These are phyloP conservation scores for Rhinatrema bivittatum DNA, from an alignment of 2,797 vertebrate species.

Conservation along the genomic window DNA sequence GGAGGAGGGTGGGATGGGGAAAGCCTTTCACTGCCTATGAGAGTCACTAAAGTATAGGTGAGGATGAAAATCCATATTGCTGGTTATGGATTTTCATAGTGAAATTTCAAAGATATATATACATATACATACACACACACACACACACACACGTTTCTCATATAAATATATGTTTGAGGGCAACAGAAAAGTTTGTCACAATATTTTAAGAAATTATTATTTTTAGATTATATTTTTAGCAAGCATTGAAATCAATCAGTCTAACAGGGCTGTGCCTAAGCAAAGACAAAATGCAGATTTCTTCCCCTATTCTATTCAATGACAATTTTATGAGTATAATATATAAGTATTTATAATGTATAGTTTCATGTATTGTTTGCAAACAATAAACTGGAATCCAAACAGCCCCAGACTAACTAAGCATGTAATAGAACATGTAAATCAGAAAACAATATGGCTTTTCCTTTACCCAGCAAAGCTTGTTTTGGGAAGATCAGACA, in stretches of 20 bases:
- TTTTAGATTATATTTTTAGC: conserved; percentile 46
- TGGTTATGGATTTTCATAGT: conserved; percentile 45
- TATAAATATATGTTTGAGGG: conserved; percentile 34
- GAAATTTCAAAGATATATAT: conserved; percentile 22
- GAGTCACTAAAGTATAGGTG: conserved; percentile 45
- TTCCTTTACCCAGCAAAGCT: conserved; percentile 26
- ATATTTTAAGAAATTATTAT: conserved; percentile 27
- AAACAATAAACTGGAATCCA: conserved; percentile 56
- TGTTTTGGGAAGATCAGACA: no score
- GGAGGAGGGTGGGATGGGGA: no score
- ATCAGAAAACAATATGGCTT: conserved; percentile 24
- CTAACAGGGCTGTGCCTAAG: conserved; percentile 30
- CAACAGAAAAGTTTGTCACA: conserved; percentile 39
- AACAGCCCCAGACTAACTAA: conserved; percentile 30
- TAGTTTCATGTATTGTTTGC: conserved; percentile 43
- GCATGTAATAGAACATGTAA: conserved; percentile 19
- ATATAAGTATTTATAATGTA: conserved; percentile 58
- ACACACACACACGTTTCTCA: conserved; percentile 42
- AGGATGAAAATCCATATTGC: conserved; percentile 59
- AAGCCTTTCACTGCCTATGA: conserved; percentile 42
- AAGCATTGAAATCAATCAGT: conserved; percentile 30
- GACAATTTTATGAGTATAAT: conserved; percentile 47
- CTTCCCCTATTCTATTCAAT: conserved; percentile 34
- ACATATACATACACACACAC: conserved; percentile 30
- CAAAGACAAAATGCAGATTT: conserved; percentile 14